Evolutionary conservation across 2,888 invertebrate species (phyloP).

Genomic region (Parnassius glacialis): DNA sequence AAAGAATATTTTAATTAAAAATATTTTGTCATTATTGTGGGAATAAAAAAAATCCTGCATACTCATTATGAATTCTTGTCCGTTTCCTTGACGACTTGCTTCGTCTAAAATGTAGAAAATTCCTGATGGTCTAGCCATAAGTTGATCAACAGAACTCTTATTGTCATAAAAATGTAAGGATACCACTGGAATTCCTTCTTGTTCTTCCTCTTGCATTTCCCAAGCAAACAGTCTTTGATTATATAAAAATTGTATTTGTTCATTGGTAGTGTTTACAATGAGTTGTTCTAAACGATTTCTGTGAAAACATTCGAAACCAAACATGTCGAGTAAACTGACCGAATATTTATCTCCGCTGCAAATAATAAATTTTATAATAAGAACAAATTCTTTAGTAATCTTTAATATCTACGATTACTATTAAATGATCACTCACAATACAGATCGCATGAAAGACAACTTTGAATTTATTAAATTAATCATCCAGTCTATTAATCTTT

Average conservation of each 20-base stretch:
- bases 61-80: slow-evolving; percentile 88
- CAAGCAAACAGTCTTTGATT: slow-evolving; percentile 95
- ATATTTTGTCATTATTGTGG: no score
- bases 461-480: slow-evolving; percentile 92
- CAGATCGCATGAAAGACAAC: slow-evolving; percentile 89
- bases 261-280: slow-evolving; percentile 93
- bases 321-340: slow-evolving; percentile 92
- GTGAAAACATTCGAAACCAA: slow-evolving; percentile 95
- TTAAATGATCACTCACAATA: slow-evolving; percentile 85
- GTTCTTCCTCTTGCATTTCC: slow-evolving; percentile 91
- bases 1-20: no score
- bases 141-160: slow-evolving; percentile 91
- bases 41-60: slow-evolving; percentile 36
- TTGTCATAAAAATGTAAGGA: slow-evolving; percentile 92
- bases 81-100: slow-evolving; percentile 87
- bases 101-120: slow-evolving; percentile 93
- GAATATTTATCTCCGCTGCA: slow-evolving; percentile 91
- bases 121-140: slow-evolving; percentile 91
- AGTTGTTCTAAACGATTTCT: slow-evolving; percentile 93
- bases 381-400: background rate
- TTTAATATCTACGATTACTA: background rate
- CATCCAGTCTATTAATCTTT: slow-evolving; percentile 93
- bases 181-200: slow-evolving; percentile 88
- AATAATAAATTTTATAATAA: slow-evolving; percentile 34
- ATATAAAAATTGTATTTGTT: slow-evolving; percentile 96